Conservation (phyloP, 2,888 invertebrate genomes). For the Caenorhabditis sp. region DNA sequence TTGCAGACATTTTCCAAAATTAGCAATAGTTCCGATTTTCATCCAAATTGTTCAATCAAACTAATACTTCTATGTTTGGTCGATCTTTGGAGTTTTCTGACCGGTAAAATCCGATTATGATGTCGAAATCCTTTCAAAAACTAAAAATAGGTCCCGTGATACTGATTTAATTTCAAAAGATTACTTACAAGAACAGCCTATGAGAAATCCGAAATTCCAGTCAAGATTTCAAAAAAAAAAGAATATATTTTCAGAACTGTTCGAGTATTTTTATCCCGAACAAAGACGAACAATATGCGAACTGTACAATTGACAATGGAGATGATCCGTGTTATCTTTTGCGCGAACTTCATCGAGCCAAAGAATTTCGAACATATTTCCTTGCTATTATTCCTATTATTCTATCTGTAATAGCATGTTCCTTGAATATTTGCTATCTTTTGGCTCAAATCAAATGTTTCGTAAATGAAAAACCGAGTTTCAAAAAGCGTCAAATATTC, state of each 20-base stretch:
- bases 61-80: no score
- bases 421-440: constrained; percentile 58
- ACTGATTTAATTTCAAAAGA: no score
- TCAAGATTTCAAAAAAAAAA: constrained; percentile 2
- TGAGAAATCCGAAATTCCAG: no score
- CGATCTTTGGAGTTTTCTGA: no score
- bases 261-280: constrained; percentile 33
- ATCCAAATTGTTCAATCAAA: no score
- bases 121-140: no score
- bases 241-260: constrained; percentile 27
- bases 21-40: no score
- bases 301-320: constrained; percentile 33
- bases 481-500: constrained; percentile 62
- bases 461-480: constrained; percentile 35
- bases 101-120: no score
- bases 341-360: constrained; percentile 61
- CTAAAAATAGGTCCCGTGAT: no score
- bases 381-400: constrained; percentile 65
- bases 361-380: constrained; percentile 66
- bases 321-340: constrained; percentile 42
- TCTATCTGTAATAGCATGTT: constrained; percentile 58
- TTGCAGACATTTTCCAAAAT: no score
- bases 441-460: constrained; percentile 44
- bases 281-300: constrained; percentile 47
- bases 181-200: no score